Conservation (phyloP, 92 coral and sea anemone genomes). For the Actinostola sp. region DNA sequence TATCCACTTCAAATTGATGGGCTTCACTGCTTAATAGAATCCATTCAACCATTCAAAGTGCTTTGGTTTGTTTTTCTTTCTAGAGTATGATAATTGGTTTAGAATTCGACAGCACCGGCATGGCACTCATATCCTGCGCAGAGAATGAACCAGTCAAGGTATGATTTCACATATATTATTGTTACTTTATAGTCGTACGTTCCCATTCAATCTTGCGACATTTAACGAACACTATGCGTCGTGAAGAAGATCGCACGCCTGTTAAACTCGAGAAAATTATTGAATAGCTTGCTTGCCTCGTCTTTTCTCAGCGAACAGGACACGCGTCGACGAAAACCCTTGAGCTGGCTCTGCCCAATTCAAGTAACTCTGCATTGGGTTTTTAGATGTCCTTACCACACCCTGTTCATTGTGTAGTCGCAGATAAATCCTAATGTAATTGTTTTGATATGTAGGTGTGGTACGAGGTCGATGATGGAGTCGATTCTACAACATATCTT, state of each 20-base stretch:
- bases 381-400: not conserved
- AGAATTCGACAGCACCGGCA: constrained; percentile 71
- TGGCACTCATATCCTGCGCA: constrained; percentile 75
- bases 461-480: constrained; percentile 82
- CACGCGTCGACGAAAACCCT: too few relatives aligned
- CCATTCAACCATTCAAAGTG: too few relatives aligned
- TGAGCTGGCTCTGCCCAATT: too few relatives aligned
- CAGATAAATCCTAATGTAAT: not conserved
- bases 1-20: not conserved
- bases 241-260: too few relatives aligned
- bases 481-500: constrained; percentile 65
- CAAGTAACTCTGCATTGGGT: too few relatives aligned
- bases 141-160: constrained; percentile 85
- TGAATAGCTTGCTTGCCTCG: too few relatives aligned
- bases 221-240: too few relatives aligned
- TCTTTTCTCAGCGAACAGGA: too few relatives aligned
- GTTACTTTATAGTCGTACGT: too few relatives aligned
- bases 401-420: not conserved
- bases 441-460: constrained; percentile 73
- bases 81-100: constrained; percentile 79
- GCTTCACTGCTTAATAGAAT: too few relatives aligned
- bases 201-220: too few relatives aligned
- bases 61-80: not conserved
- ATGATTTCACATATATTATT: not conserved
- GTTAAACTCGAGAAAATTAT: too few relatives aligned